Base-by-base conservation (phyloP, 2,113 vertebrate species). In the Ochotona princeps region DNA sequence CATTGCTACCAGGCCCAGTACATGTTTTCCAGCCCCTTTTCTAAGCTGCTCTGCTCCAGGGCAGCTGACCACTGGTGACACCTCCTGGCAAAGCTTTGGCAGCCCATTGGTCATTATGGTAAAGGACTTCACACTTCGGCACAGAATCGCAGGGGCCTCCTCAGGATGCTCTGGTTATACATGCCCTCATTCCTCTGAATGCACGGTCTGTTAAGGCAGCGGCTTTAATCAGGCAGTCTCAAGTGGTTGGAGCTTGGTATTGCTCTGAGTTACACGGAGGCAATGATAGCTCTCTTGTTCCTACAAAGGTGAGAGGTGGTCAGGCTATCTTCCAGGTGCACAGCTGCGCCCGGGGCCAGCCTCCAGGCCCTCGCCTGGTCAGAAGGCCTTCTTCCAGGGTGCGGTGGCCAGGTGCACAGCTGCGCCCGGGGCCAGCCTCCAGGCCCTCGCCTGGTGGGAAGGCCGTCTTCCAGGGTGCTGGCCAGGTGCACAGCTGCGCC, bases 11-110 rank as follows among this genome's bases (percentile, higher is more conserved):
- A 38, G 73, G 72, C 51, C 66, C 35, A 60, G 0, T 32, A 61
- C 83, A 11, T 83, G 49, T 82, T 78, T 95, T 67, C 70, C 93
- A 78, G 69, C 20, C 21, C 35, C 35, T 21, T 17, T 57, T 89
- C 87, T 49, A 65, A 82, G 28, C 15, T 83, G 67, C 54, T 93
- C 44, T 90, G 20, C 21, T 90, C 67, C 28, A 72, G 78, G 90
- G 69, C 88, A 72, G 47, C 60, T 26, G 82, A 88, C 90, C 47
- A 32, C 35, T 78, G 90, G 61, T 93, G 85, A 88, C 74, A 96
- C 94, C 90, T 63, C 30, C 66, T 74, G 63, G 92, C 80, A 89
- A 92, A 67, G 87, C 54, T 2, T 44, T 6, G 35, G 85, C 30
- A 57, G 49, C 72, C 38, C 28, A 8, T 3, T 32, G 51, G 38